Percentiles rank a stretch among this genome's conserved stretches.
These are phyloP conservation scores for Apodemia hepburni DNA, from an alignment of 2,888 invertebrate species.

Conservation along the genomic window DNA sequence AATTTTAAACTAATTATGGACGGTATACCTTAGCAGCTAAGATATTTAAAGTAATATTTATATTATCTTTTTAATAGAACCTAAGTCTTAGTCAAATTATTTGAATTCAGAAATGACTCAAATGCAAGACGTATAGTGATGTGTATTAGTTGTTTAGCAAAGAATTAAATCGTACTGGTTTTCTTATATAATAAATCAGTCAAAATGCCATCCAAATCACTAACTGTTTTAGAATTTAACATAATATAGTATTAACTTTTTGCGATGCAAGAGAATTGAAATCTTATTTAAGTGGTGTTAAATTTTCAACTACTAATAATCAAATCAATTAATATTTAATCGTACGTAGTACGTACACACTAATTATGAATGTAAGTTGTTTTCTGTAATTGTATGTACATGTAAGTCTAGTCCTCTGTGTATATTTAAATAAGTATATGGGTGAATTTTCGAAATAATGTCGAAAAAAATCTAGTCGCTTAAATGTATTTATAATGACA, in stretches of 20 bases:
- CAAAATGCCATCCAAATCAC: slow-evolving; percentile 67
- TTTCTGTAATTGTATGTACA: slow-evolving; percentile 1
- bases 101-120: slow-evolving; percentile 30
- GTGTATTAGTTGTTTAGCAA: slow-evolving; percentile 52
- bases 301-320: slow-evolving; percentile 16
- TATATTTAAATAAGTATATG: too few relatives aligned
- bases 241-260: slow-evolving; percentile 56
- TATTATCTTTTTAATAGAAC: too few relatives aligned
- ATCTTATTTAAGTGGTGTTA: slow-evolving; percentile 62
- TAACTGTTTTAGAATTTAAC: slow-evolving; percentile 54
- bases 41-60: too few relatives aligned
- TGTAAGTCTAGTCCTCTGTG: not conserved
- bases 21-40: too few relatives aligned
- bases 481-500: too few relatives aligned
- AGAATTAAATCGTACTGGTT: slow-evolving; percentile 28
- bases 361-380: slow-evolving; percentile 16
- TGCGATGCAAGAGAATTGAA: slow-evolving; percentile 80
- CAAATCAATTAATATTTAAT: not conserved
- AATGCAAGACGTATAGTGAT: slow-evolving; percentile 71
- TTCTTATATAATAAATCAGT: slow-evolving; percentile 20
- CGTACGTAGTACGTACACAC: too few relatives aligned
- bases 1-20: too few relatives aligned
- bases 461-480: too few relatives aligned
- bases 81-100: slow-evolving; percentile 18
- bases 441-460: too few relatives aligned